phyloP scores from a whole-genome alignment of 2,888 invertebrate genomes.

The Linnaemya tessellans region DNA sequence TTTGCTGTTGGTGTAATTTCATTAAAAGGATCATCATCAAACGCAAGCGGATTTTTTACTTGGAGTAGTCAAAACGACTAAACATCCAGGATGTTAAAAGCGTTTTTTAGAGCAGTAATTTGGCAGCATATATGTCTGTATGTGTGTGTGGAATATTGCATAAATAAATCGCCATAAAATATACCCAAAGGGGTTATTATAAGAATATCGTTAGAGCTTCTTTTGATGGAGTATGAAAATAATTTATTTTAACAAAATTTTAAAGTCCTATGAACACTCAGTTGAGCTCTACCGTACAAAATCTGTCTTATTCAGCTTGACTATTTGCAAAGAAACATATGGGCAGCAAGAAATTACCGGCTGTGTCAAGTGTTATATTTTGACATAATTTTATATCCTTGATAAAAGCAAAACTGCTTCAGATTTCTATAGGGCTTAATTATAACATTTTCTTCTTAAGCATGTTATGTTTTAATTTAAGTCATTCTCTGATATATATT shows the following conservation, averaged over 20 bases:
- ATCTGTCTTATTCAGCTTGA: too few relatives aligned
- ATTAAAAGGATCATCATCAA: constrained; percentile 44
- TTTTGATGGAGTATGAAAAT: not conserved
- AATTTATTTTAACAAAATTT: not conserved
- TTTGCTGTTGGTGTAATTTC: constrained; percentile 51
- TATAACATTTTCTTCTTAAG: constrained; percentile 11
- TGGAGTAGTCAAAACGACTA: not conserved
- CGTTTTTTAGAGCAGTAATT: constrained; percentile 10
- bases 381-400: too few relatives aligned
- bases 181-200: constrained; percentile 67
- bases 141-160: not conserved
- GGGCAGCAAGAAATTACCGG: too few relatives aligned
- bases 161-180: constrained; percentile 43
- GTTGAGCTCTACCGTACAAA: not conserved
- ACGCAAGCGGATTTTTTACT: constrained; percentile 10
- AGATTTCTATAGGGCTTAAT: not conserved
- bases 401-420: too few relatives aligned
- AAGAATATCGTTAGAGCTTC: constrained; percentile 14
- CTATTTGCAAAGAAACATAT: too few relatives aligned
- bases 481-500: not conserved
- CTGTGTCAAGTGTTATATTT: not conserved
- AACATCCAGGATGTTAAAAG: not conserved
- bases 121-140: not conserved
- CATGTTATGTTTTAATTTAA: constrained; percentile 28
- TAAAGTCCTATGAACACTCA: not conserved